Base-by-base conservation (phyloP, 2,888 invertebrate genomes). In the Tryphoninae sp. region DNA sequence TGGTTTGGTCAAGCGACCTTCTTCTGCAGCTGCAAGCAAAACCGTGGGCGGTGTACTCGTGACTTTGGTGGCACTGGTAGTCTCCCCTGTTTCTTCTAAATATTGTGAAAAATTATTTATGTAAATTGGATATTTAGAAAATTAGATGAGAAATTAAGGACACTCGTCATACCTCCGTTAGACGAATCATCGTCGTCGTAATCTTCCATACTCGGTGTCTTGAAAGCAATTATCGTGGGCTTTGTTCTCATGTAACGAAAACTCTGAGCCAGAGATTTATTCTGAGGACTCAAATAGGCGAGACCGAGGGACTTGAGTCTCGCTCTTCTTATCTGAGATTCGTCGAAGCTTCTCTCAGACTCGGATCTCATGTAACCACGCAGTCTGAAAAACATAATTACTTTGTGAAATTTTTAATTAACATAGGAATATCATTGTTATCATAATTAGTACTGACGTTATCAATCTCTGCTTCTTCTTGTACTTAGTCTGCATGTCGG, bases 191-290 rank as follows among this genome's bases (percentile, higher is more conserved):
- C 86, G 59, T 87, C 86, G 82, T 96, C 95, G 86, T 94, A 94
- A 86, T 95, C 94, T 84, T 97, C 96, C 75, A 95, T 91, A 91
- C 95, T 96, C 1, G 97, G 97, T 1, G 97, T 96, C 91, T 96
- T 96, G 89, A 97, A 96, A 0, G 97, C 96, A 67, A 97, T 96
- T 84, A 97, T 96, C 0, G 97, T 96, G 0, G 98, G 98, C 87
- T 97, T 97, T 85, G 95, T 95, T 61, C 97, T 92, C 97, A 97
- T 97, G 90, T 97, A 97, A n/a, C 97, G 94, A 92, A 97, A 97
- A 89, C 96, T 96, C 89, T 97, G 96, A 0, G 96, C 97, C 81
- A 97, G 92, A 0, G 96, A 96, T 86, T 95, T 95, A 89, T 96
- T 96, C 89, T 96, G 96, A 0, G 96, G 96, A 87, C 95, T 95